A percentile compares a stretch with the other conserved stretches of the same genome.
phyloP scores from a whole-genome alignment of 37 sponge, comb jelly and placozoan genomes.

The Diacarnus erythraeanus region DNA sequence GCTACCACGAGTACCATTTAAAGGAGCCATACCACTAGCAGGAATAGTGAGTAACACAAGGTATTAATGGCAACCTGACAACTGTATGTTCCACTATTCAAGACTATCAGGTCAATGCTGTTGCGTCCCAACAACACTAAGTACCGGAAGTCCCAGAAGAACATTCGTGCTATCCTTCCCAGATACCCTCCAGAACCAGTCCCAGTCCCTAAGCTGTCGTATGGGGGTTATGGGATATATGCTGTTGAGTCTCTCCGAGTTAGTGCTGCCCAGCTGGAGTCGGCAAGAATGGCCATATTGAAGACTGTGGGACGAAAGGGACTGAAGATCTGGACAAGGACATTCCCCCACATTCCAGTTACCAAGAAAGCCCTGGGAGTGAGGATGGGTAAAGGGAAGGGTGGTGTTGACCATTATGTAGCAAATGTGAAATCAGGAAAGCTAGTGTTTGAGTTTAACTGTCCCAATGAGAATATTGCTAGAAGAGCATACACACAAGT shows the following conservation, averaged over 20 bases:
- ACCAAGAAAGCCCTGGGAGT: conserved; percentile 82
- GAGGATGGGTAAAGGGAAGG: conserved; percentile 97
- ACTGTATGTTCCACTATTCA: not conserved
- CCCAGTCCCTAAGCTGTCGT: conserved; percentile 11
- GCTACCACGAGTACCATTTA: not conserved
- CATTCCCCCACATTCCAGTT: conserved; percentile 79
- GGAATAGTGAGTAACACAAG: not conserved
- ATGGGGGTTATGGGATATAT: conserved; percentile 54
- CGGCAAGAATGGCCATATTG: conserved; percentile 53
- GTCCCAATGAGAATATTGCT: conserved; percentile 22
- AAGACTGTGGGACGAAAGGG: conserved; percentile 53
- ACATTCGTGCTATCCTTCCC: conserved; percentile 42
- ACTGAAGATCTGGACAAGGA: conserved; percentile 31
- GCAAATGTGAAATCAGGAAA: conserved; percentile 69
- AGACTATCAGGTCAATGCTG: conserved; percentile 26
- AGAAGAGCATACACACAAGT: conserved; percentile 49
- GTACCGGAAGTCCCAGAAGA: conserved; percentile 60
- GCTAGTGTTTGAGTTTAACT: conserved; percentile 67
- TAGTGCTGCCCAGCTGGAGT: conserved; percentile 60
- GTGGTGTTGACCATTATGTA: conserved; percentile 73
- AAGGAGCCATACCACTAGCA: not conserved
- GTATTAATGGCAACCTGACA: not conserved
- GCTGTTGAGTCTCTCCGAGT: conserved; percentile 42
- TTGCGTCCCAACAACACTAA: conserved; percentile 48
- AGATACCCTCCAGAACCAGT: not conserved